Base-by-base conservation (phyloP, 2,113 vertebrate genomes). In the Micromys minutus region DNA sequence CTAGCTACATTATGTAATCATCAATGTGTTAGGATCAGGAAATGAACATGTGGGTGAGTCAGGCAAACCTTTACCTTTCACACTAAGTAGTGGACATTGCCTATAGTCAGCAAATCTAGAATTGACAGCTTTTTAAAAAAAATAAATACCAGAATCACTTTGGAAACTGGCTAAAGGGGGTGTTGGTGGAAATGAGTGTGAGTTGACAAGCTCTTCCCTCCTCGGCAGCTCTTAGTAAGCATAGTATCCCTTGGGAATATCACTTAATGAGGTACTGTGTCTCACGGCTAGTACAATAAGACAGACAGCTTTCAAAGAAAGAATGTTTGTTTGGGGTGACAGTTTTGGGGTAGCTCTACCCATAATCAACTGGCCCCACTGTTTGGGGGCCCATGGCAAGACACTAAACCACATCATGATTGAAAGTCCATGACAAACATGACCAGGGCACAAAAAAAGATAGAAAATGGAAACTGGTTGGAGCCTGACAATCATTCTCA, bases 91-190 rank as follows among this genome's bases (percentile, higher is more conserved):
- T 19, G 36, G 84, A 92, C 94, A 90, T 22, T 22, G 7, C 19
- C 34, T 67, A 8, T 50, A 4, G 9, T 94, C 75, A 93, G 72
- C 95, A 91, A 93, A 83, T 22, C 21, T 75, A 90, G 45, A 96
- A 83, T 4, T 63, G 39, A 80, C 0, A 1, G 36, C 45, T 71
- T 92, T 59, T 75, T n/a, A n/a, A 81, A 39, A 84, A 63, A 85
- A 55, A 36, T 80, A 75, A 89, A 34, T 85, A 71, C 22, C 2
- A 85, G 59, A 69, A 84, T 55, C 52, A 65, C 31, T 52, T 63
- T 29, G 2, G 8, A 45, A 79, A 52, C 75, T 55, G 22, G 7
- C 67, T 34, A 87, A 84, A 94, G 92, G 34, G 74, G 15, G 59
- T 19, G 15, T 34, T 89, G 29, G 12, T 74, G 47, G 61, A 85